A percentile compares a stretch with the other conserved stretches of the same genome.
Conservation (phyloP, 2,113 vertebrate genomes). For the Lepidothrix coronata region DNA sequence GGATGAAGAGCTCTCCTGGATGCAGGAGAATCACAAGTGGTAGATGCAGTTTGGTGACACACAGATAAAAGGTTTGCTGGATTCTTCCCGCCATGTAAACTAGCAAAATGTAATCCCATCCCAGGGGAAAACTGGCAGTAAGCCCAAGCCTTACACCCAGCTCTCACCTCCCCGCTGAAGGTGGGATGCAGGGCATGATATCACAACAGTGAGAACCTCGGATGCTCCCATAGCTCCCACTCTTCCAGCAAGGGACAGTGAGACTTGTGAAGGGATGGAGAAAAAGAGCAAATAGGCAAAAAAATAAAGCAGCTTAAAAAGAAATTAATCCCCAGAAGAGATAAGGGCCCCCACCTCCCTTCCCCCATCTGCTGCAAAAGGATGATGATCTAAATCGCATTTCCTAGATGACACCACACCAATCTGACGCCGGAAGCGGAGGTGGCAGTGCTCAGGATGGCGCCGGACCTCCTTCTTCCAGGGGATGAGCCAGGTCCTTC, state of each 20-base stretch:
- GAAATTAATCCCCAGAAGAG: conserved; percentile 6
- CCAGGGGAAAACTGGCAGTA: not conserved
- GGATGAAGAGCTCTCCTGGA: not conserved
- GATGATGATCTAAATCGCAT: conserved; percentile 48
- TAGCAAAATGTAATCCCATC: not conserved
- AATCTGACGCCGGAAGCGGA: not conserved
- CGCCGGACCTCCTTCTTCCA: not conserved
- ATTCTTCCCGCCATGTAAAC: not conserved
- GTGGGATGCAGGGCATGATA: not conserved
- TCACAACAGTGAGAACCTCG: fast-evolving
- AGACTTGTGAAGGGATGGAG: not conserved
- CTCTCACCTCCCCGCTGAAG: not conserved
- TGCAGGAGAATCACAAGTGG: not conserved
- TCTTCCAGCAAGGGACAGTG: not conserved
- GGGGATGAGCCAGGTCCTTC: not conserved
- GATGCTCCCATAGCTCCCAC: not conserved
- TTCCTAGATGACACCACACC: conserved; percentile 36
- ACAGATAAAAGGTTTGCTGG: not conserved
- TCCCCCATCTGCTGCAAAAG: not conserved
- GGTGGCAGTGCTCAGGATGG: not conserved
- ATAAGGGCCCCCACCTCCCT: conserved; percentile 18
- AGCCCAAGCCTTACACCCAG: not conserved
- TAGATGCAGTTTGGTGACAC: not conserved
- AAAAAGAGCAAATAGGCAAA: not conserved
- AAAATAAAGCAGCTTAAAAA: not conserved